A percentile compares a stretch with the other conserved stretches of the same genome.
Evolutionary conservation across 1,140 invertebrate genomes (phyloP).

Genomic region (Harpegnathos saltator): DNA sequence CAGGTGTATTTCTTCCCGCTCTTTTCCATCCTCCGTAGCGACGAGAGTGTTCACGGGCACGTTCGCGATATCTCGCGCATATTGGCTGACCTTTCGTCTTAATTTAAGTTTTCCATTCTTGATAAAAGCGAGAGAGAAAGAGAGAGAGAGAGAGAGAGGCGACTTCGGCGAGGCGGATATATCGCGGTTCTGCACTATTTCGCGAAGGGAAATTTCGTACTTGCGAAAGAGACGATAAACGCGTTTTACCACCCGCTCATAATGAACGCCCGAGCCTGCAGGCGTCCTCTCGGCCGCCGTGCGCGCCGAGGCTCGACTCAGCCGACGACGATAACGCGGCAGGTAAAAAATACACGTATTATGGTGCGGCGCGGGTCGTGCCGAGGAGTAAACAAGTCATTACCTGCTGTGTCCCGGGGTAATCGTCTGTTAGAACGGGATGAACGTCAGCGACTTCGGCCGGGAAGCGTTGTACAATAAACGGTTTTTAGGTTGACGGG

Average conservation of each 20-base stretch:
- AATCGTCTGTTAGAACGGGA: constrained; percentile 22
- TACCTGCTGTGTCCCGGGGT: constrained; percentile 9
- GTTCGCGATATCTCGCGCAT: neutral
- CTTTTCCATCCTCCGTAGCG: neutral
- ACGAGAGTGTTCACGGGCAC: neutral
- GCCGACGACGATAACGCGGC: neutral
- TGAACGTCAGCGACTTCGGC: constrained; percentile 1
- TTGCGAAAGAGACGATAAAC: neutral
- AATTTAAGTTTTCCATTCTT: neutral
- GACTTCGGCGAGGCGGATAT: neutral
- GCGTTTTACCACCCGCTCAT: neutral
- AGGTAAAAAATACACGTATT: neutral
- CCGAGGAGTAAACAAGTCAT: constrained; percentile 13
- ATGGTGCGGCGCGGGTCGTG: neutral
- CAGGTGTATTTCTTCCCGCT: neutral
- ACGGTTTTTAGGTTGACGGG: neutral
- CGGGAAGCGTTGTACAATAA: neutral
- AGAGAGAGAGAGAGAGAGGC: too few relatives aligned
- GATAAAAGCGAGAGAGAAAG: too few relatives aligned
- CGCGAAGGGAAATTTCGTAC: neutral
- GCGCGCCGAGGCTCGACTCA: neutral
- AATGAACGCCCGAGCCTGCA: neutral
- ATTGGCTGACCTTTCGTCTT: neutral
- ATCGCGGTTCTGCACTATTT: neutral
- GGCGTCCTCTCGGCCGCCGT: neutral